Base-by-base conservation (phyloP, 2,113 vertebrate species). In the Peromyscus leucopus region DNA sequence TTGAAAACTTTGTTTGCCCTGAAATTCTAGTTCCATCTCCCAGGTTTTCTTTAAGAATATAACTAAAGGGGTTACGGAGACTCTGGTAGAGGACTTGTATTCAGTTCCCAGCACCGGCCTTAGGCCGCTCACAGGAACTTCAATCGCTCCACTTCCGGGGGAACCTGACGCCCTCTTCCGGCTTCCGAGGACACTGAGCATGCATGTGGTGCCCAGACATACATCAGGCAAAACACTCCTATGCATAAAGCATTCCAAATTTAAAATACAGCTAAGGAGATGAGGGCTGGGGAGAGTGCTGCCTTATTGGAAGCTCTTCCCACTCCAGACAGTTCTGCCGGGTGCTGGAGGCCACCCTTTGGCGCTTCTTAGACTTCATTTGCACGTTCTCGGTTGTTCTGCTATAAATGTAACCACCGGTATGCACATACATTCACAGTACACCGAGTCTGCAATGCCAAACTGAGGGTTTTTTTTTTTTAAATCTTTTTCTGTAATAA, bases 321-420 rank as follows among this genome's bases (percentile, higher is more conserved):
- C 98, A 96, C 93, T 51, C n/a, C 82, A 89, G 82, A 48, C 57
- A 79, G 86, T 91, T 94, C 76, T 71, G 67, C 67, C 59, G 1
- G 4, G 71, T 59, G 86, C 96, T 79, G 31, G 63, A 97, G 86
- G 95, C 90, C 71, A 89, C 82, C 83, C 31, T 97, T 97, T 98
- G 98, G 98, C 98, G 98, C 98, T 97, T 98, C 96, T 84, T 96
- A 98, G 98, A 91, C 97, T 97, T 98, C 94, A 97, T 98, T 98
- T 96, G 98, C 98, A 98, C 96, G 94, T 98, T 98, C 98, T 84
- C 98, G 97, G 98, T 87, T 92, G 98, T 96, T 97, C 82, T 97
- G 98, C 98, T 98, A 98, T 98, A 98, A 98, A 98, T 98, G 98
- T 16, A 98, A 96, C 97, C 95, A 97, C 98, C 59, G 93, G 97